phyloP scores from a whole-genome alignment of 2,797 vertebrate species.

The Pipistrellus nathusii region DNA sequence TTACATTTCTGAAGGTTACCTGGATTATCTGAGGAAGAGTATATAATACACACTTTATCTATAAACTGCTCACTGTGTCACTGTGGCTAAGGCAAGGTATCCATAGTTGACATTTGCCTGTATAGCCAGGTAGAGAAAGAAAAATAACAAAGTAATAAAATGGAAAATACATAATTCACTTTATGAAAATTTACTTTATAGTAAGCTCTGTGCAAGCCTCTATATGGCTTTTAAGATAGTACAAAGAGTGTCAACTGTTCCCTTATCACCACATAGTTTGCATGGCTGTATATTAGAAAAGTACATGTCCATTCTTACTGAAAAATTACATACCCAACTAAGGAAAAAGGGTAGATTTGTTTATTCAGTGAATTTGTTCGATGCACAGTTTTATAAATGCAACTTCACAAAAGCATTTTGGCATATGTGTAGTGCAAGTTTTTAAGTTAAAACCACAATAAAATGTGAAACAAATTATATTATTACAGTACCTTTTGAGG shows the following conservation, averaged over 20 bases:
- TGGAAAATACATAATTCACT: neutral
- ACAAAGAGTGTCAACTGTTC: neutral
- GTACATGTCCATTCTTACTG: neutral
- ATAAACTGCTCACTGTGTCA: neutral
- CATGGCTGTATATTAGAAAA: neutral
- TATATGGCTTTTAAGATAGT: neutral
- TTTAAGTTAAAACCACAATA: neutral
- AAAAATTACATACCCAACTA: slow-evolving; percentile 13
- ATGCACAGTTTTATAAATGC: slow-evolving; percentile 19
- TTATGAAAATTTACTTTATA: neutral
- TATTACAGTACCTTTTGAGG: neutral
- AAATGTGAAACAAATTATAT: neutral
- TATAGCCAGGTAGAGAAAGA: neutral
- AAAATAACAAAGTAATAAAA: slow-evolving; percentile 33
- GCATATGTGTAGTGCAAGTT: neutral
- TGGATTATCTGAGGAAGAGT: neutral
- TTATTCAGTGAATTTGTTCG: slow-evolving; percentile 31
- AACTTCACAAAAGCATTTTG: neutral
- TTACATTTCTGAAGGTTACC: neutral
- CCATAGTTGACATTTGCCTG: neutral
- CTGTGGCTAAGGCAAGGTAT: neutral
- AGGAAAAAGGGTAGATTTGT: neutral
- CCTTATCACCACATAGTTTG: neutral
- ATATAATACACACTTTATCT: neutral
- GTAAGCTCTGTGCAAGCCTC: neutral